These are phyloP conservation scores for Phallusia fumigata DNA, from an alignment of 23 tunicate species.

Conservation along the genomic window DNA sequence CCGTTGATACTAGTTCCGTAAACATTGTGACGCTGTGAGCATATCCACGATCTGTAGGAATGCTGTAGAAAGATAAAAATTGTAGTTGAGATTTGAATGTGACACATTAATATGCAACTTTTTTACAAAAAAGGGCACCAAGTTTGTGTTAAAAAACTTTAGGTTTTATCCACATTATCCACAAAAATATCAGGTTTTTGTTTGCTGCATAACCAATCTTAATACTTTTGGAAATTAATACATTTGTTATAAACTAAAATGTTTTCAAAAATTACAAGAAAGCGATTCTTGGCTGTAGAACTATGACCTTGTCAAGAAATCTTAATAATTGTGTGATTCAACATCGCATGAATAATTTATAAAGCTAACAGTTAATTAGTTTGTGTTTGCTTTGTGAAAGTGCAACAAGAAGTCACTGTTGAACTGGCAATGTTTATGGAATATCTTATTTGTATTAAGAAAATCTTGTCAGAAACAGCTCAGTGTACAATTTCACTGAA, in stretches of 20 bases:
- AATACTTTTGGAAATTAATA: too few species aligned
- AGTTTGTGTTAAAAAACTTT: neutral
- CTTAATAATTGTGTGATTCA: slow-evolving; percentile 5
- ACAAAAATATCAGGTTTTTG: too few species aligned
- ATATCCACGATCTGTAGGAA: slow-evolving; percentile 37
- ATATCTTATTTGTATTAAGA: neutral
- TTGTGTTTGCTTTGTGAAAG: neutral
- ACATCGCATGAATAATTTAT: neutral
- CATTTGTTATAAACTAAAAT: neutral
- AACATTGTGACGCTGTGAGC: slow-evolving; percentile 16
- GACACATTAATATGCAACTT: neutral
- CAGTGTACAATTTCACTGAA: too few species aligned
- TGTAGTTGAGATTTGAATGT: neutral
- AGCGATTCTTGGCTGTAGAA: neutral
- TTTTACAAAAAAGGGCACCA: neutral
- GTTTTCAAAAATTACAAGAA: too few species aligned
- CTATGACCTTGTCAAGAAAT: neutral
- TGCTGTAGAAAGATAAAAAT: neutral
- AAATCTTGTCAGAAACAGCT: too few species aligned
- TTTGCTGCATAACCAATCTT: too few species aligned
- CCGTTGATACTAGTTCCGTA: neutral
- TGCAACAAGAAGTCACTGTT: neutral
- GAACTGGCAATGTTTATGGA: neutral
- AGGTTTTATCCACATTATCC: too few species aligned
- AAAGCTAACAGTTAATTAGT: neutral